Evolutionary conservation across 2,113 vertebrate genomes (phyloP), one percentile per base, ranked within the genome.

Genomic region (Lampris megalopsis): DNA sequence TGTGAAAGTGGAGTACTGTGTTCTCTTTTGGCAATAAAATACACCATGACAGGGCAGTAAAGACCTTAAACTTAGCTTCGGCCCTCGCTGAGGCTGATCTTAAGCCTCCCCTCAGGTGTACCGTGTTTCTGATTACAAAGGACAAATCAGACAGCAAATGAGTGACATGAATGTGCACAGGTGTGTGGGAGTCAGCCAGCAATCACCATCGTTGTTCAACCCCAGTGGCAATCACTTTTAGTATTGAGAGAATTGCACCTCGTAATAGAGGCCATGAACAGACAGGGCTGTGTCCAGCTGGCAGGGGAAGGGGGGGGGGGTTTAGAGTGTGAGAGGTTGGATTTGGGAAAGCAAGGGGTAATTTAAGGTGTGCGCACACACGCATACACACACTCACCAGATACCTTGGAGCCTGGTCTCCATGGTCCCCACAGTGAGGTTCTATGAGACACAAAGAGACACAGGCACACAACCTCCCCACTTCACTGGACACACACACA

Each of bases 141-240:
- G 86, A 88, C 84, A 86, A 82, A 82, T 63, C 68, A 61, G 63
- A 84, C 75, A 59, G 62, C 60, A 82, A 89, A 86, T 70, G 74
- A 84, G 86, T 52, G 61, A 67, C 80, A 86, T 49, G 78, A 79
- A 82, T 77, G 78, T 50, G 67, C 86, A 86, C 91, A 93, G 91
- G 86, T 93, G 91, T 91, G 88, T 85, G 85, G 86, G 79, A 88
- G 73, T 82, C 77, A 60, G 86, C 82, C 89, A 80, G 87, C 83
- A 90, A 93, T 93, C 88, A 93, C 77, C 80, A 91, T 90, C 82
- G 82, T 82, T 74, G 77, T 77, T 89, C 80, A 86, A 82, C 84
- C 84, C 75, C 83, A 85, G 81, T 77, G 66, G 83, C 87, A 90
- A 94, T 94, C 91, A 87, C 24, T 88, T 80, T 89, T 81, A 89